These are phyloP conservation scores for Acanthis flammea DNA, from an alignment of 2,797 vertebrate genomes.

Conservation along the genomic window DNA sequence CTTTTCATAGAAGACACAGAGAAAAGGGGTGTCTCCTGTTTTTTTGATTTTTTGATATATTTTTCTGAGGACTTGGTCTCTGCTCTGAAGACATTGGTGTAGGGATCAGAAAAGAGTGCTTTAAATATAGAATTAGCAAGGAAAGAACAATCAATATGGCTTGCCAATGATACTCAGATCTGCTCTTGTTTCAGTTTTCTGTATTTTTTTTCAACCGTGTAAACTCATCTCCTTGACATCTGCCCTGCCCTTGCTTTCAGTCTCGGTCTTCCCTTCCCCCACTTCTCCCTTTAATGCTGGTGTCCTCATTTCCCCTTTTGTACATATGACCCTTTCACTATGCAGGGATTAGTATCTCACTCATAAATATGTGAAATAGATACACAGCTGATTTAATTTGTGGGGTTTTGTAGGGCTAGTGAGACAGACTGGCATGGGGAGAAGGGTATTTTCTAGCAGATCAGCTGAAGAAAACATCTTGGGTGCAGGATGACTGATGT, in stretches of 20 bases:
- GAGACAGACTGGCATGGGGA: neutral
- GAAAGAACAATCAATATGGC: neutral
- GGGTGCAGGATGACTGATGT: neutral
- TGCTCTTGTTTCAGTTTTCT: neutral
- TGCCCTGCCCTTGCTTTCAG: neutral
- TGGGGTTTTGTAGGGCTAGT: neutral
- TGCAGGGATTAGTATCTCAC: slow-evolving; percentile 29
- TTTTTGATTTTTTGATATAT: neutral
- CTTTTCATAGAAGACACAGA: neutral
- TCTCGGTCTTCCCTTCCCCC: neutral
- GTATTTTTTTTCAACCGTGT: neutral
- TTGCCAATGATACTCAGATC: neutral
- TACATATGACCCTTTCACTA: slow-evolving; percentile 19
- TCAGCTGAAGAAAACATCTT: slow-evolving; percentile 12
- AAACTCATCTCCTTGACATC: neutral
- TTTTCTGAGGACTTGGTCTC: neutral
- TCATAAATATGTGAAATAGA: slow-evolving; percentile 49
- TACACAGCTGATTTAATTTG: slow-evolving; percentile 27
- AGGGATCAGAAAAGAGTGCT: neutral
- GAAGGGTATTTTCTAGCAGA: neutral
- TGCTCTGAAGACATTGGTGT: neutral
- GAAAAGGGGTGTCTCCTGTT: neutral
- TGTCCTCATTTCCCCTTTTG: slow-evolving; percentile 34
- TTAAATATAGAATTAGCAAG: neutral
- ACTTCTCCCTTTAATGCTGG: neutral